These are phyloP conservation scores for Nemurella pictetii DNA, from an alignment of 2,888 invertebrate genomes.

Conservation along the genomic window DNA sequence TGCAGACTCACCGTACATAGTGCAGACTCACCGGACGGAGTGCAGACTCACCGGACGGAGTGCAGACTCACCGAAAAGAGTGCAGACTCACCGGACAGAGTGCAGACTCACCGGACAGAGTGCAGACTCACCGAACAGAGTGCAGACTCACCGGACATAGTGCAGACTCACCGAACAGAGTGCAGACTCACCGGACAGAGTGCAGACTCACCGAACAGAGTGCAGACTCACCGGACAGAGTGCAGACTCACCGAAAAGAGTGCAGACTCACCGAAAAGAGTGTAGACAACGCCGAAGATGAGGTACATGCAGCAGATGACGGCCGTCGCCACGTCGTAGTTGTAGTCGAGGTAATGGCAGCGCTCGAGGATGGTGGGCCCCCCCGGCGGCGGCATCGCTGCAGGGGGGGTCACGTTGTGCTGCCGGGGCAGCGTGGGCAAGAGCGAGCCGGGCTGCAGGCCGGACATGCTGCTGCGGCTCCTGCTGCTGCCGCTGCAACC, in stretches of 20 bases:
- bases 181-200: too few species aligned
- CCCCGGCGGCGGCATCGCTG: conserved; percentile 43
- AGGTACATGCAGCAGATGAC: conserved; percentile 72
- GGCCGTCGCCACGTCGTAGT: conserved; percentile 68
- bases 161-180: too few species aligned
- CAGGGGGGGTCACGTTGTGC: conserved; percentile 54
- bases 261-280: conserved; percentile 79
- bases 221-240: too few species aligned
- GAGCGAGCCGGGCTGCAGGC: conserved; percentile 61
- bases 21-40: too few species aligned
- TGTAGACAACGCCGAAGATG: conserved; percentile 81
- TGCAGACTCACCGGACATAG: too few species aligned
- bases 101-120: too few species aligned
- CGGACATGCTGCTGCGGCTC: conserved; percentile 45
- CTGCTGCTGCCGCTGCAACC: too few species aligned
- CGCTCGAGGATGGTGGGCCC: conserved; percentile 34
- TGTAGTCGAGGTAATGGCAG: conserved; percentile 55
- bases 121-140: too few species aligned
- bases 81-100: too few species aligned
- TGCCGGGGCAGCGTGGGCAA: conserved; percentile 55
- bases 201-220: too few species aligned
- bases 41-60: conserved; percentile 82
- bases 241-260: conserved; percentile 79
- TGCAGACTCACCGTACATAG: too few species aligned
- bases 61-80: conserved; percentile 81